Evolutionary conservation across 2,888 invertebrate genomes (phyloP), one percentile per base, ranked within the genome.

Genomic region (Blastobasis adustella): DNA sequence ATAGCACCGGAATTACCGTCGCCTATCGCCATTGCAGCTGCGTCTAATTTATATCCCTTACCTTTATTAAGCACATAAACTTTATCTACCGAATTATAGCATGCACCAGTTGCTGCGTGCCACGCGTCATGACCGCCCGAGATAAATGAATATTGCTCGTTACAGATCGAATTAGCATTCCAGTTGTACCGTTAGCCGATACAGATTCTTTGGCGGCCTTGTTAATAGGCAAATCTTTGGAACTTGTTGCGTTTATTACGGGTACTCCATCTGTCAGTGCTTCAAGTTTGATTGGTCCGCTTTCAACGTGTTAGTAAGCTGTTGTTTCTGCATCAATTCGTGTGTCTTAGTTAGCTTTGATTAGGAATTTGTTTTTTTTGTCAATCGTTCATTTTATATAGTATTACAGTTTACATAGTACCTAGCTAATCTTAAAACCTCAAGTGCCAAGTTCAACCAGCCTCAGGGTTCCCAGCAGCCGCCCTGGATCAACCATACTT

Each of bases 161-260:
- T 71, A 71, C 69, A 65, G 65, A 67, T 63, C 54, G 61, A 67
- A 76, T 79, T 76, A 74, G 72, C 75, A 76, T 76, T 76, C 70
- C 65, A 58, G 73, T 59, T 58, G 50, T 71, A 73, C 79, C 75
- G 78, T 76, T 78, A 81, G 53, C 63, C 66, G 78, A 76, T 82
- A 79, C 74, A 69, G 76, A 77, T 81, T 80, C 73, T 75, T 79
- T 79, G 78, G 78, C 81, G 78, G 79, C 71, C 71, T 79, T 81
- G 77, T 79, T 82, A 81, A 80, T 80, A 81, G 76, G 77, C 71
- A 76, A 80, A 80, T 81, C 77, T 80, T 76, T 74, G 78, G 72
- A 79, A 73, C 77, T 77, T 56, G 69, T 66, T 53, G 42, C 38
- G 42, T n/a, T 42, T 23, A 23, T 23, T 23, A 23, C 23, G 23